Percentiles rank a stretch among this genome's conserved stretches.
Conservation (phyloP, 1,140 invertebrate species). For the Leptestheria dahalacensis region DNA sequence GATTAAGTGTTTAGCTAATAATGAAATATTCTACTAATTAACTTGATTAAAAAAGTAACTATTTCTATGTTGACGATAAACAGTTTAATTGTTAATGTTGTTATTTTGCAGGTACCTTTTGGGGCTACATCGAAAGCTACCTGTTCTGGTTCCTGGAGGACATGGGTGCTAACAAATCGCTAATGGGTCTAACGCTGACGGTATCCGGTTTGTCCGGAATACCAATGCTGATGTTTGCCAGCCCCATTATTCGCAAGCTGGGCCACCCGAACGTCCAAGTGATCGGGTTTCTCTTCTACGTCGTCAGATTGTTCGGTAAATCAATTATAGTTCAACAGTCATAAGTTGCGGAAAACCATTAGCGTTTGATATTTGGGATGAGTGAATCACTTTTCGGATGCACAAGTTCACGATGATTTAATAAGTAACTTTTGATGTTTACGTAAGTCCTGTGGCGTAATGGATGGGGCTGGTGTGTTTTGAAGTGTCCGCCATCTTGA, state of each 20-base stretch:
- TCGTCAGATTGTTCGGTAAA: conserved; percentile 51
- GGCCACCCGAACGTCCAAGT: conserved; percentile 70
- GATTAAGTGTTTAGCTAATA: no score
- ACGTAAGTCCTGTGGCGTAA: no score
- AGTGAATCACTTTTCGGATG: no score
- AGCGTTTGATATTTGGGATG: no score
- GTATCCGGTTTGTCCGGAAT: conserved; percentile 60
- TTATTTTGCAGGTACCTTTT: conserved; percentile 45
- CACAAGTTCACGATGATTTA: no score
- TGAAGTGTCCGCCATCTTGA: no score
- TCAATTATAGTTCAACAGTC: no score
- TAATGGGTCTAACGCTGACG: conserved; percentile 71
- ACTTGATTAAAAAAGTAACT: neutral
- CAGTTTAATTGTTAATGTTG: no score
- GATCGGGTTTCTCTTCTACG: conserved; percentile 59
- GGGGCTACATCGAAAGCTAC: conserved; percentile 74
- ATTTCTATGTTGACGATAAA: neutral
- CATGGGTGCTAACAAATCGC: conserved; percentile 53
- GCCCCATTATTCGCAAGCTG: conserved; percentile 56
- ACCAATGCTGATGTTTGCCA: conserved; percentile 56
- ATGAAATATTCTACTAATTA: no score
- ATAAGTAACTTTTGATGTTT: no score
- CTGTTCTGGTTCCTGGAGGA: conserved; percentile 73
- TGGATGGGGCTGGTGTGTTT: no score
- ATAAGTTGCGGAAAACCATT: no score